Conservation (phyloP, 2,113 vertebrate species). For the human region DNA sequence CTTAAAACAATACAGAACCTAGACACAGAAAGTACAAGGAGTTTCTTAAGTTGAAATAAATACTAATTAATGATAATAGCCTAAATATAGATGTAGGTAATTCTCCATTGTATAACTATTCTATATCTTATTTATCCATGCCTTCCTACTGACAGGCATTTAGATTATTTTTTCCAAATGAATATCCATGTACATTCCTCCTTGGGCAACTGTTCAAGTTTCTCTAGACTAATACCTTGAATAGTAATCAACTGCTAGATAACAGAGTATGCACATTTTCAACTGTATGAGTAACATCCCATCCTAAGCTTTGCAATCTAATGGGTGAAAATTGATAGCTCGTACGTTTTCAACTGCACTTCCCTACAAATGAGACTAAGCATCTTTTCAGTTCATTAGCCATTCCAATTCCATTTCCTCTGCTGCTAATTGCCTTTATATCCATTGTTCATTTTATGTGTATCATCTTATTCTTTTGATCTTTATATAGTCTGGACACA, state of each 20-base stretch:
- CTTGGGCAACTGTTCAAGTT: not conserved
- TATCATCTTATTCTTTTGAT: not conserved
- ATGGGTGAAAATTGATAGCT: not conserved
- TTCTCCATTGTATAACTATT: not conserved
- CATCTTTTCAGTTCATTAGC: constrained; percentile 2
- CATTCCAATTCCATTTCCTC: constrained; percentile 15
- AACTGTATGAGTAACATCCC: not conserved
- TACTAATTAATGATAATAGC: not conserved
- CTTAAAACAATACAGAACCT: not conserved
- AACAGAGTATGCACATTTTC: not conserved
- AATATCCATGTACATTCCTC: not conserved
- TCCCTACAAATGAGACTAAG: not conserved
- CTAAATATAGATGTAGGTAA: not conserved
- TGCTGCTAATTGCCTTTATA: not conserved
- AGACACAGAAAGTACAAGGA: not conserved
- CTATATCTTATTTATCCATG: not conserved
- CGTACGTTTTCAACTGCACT: not conserved
- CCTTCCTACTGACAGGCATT: not conserved
- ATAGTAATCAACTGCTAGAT: not conserved
- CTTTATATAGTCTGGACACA: not conserved
- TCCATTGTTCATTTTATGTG: not conserved
- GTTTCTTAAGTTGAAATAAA: not conserved
- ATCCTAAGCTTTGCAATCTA: not conserved
- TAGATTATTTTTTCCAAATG: not conserved
- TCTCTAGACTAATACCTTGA: not conserved